Evolutionary conservation across 2,888 invertebrate species (phyloP).

Genomic region (Enoplolaimus lenunculus): DNA sequence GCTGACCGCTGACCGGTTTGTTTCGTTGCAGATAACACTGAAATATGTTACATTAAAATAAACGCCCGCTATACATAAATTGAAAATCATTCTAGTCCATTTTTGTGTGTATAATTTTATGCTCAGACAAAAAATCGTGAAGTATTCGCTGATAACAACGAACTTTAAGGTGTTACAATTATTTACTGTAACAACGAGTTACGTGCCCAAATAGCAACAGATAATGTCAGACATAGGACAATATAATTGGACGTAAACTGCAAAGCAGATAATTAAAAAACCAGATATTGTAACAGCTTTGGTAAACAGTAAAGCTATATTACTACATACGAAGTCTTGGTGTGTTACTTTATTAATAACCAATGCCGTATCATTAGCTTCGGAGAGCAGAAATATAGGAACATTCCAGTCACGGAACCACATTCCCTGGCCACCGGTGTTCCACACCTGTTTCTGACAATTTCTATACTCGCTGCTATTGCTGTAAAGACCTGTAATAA

Average conservation of each 20-base stretch:
- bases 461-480: constrained; percentile 27
- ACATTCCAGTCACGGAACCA: constrained; percentile 29
- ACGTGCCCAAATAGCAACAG: too few species aligned
- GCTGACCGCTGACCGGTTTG: constrained; percentile 37
- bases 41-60: constrained; percentile 26
- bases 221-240: too few species aligned
- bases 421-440: constrained; percentile 54
- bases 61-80: constrained; percentile 30
- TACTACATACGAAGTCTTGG: too few species aligned
- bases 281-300: too few species aligned
- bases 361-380: constrained; percentile 22
- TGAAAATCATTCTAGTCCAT: not conserved
- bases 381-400: constrained; percentile 29
- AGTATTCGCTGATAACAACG: too few species aligned
- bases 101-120: constrained; percentile 3
- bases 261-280: too few species aligned
- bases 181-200: too few species aligned
- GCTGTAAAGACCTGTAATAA: not conserved
- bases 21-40: constrained; percentile 56
- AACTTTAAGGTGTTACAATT: too few species aligned
- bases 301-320: too few species aligned
- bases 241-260: too few species aligned
- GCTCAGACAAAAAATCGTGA: too few species aligned
- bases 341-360: constrained; percentile 21
- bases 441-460: constrained; percentile 52